These are phyloP conservation scores for Vulpes lagopus DNA, from an alignment of 2,113 vertebrate species.

Conservation along the genomic window DNA sequence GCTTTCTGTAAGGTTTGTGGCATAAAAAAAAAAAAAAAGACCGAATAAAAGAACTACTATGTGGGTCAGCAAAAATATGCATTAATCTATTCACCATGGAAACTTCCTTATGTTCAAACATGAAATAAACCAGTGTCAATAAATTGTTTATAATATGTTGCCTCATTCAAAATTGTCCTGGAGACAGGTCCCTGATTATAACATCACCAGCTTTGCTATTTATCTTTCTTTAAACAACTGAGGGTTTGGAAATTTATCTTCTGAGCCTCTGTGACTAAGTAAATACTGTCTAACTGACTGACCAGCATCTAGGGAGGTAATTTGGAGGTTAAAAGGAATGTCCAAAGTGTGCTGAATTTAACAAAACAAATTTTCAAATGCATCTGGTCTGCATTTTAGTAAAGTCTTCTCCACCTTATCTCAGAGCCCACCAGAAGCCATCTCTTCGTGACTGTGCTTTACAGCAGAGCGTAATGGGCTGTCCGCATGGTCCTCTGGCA, in stretches of 20 bases:
- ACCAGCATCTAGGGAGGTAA: background rate
- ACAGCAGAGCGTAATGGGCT: background rate
- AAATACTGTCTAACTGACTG: background rate
- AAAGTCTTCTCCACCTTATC: conserved; percentile 7
- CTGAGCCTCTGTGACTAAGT: background rate
- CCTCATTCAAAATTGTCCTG: background rate
- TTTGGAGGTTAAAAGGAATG: conserved; percentile 43
- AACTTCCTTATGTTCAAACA: background rate
- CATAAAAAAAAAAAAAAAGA: background rate
- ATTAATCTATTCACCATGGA: background rate
- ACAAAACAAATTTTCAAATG: conserved; percentile 17
- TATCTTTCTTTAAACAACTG: conserved; percentile 24
- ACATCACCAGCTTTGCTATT: background rate
- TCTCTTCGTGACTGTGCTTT: conserved; percentile 31
- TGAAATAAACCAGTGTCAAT: background rate
- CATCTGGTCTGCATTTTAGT: background rate
- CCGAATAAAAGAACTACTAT: background rate
- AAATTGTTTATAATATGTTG: background rate
- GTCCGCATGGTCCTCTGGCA: background rate
- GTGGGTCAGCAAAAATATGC: background rate
- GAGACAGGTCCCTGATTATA: background rate
- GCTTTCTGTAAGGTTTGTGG: background rate
- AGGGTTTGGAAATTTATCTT: conserved; percentile 38
- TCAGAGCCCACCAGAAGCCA: background rate
- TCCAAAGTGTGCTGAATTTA: background rate